Evolutionary conservation across 2,113 vertebrate species (phyloP), one percentile per base, ranked within the genome.

Genomic region (Dipodomys stephensi): DNA sequence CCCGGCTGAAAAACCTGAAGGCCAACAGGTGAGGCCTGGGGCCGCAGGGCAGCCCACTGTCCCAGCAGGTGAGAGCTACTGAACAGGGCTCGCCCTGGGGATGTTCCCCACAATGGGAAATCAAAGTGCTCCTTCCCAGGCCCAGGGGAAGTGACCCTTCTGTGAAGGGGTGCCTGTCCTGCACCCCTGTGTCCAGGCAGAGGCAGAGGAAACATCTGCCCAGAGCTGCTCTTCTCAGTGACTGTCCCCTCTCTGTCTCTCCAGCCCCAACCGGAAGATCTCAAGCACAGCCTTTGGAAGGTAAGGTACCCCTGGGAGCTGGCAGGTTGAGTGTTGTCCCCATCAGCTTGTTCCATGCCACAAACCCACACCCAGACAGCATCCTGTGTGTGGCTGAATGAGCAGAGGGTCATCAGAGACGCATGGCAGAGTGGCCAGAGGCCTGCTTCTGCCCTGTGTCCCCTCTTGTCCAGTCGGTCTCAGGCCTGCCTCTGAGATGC

Each of bases 201-300:
- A 15, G 12, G 22, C 80, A 30, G 77, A 73, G 35, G 32, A 13
- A 28, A 71, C 49, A 46, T 7, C 7, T 28, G 8, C 6, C 44
- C 44, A 32, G 83, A 10, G 20, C 4, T 68, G 5, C 27, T 18
- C 87, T 80, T 39, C 35, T 88, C 71, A 92, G 0, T 91, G 32
- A 93, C 69, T 28, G 0, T 57, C 30, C 71, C 39, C 22, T 72
- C n/a, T 83, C 25, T 49, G 57, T 89, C 11, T 73, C 11, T 60
- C 46, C 87, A 99, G 99, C 98, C 99, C 99, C 72, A 99, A 98
- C 98, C 98, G 99, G 88, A 99, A 99, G 98, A 99, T 99, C 95
- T 98, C 99, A 91, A 99, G 99, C 97, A 99, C 99, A 0, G 99
- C 99, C 65, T 99, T 99, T 95, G 99, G 99, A 98, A 99, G 99